Evolutionary conservation across 1,140 invertebrate species (phyloP), one percentile per base, ranked within the genome.

Genomic region (Uloborus diversus): DNA sequence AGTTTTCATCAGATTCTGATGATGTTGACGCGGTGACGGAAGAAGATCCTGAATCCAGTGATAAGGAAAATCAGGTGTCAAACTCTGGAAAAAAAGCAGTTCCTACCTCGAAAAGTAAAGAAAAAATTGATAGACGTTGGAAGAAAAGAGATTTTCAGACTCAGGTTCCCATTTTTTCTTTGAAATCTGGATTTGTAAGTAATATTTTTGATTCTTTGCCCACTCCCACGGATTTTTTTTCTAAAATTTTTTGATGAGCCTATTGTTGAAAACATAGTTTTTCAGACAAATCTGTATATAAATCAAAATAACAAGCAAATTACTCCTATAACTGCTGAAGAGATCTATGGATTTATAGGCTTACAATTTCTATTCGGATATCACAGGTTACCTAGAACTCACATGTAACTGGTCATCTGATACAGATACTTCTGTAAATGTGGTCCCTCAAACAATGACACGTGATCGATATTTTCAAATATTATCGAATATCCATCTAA

Each of bases 1-100:
- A 64, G 61, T 64, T 64, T 64, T 64, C 61, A 20, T 64, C 61
- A 64, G 61, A 64, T 64, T 64, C 61, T 64, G 61, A 64, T 35
- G 30, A 64, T 64, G 61, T 64, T 64, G 61, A 64, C 61, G 33
- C 61, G 61, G 61, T 64, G 37, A 64, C 11, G 61, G 61, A 64
- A 64, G 61, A 64, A 35, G 61, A 64, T 20, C 61, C 61, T 35
- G 61, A 33, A 33, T 64, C 30, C 32, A 64, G 61, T 64, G 61
- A 64, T 64, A 64, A 64, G 61, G 11, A 64, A 35, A 64, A 64
- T 64, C 61, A 64, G 33, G 61, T 35, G 32, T 11, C 61, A 33
- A 35, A 33, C 17, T 20, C 32, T 35, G 32, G 32, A 64, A 64
- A 64, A 64, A 64, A 64, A 64, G 61, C 57, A 64, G 61, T 64